These are phyloP conservation scores for Otis tarda DNA, from an alignment of 2,113 vertebrate genomes.

Conservation along the genomic window DNA sequence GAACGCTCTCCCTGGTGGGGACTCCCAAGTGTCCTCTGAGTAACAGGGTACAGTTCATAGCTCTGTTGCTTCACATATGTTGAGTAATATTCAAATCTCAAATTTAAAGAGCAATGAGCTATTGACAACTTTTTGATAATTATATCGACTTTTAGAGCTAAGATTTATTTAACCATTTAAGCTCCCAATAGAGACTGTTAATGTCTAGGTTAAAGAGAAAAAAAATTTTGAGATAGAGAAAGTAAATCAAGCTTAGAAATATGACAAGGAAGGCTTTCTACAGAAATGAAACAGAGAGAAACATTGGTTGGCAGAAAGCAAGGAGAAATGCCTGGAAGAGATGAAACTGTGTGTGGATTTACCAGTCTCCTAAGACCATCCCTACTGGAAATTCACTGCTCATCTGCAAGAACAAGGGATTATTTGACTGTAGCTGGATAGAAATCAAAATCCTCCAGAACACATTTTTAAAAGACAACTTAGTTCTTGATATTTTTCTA, in stretches of 20 bases:
- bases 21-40: background rate
- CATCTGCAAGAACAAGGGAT: constrained; percentile 60
- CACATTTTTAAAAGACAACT: constrained; percentile 39
- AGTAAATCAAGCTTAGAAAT: background rate
- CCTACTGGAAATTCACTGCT: constrained; percentile 72
- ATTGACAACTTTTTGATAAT: background rate
- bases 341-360: constrained; percentile 5
- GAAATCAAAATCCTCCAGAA: constrained; percentile 52
- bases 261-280: background rate
- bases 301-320: background rate
- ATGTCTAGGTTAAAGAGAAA: background rate
- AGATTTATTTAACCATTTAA: background rate
- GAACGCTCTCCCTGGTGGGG: background rate
- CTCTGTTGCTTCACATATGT: background rate
- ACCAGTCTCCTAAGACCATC: background rate
- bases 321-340: constrained; percentile 13
- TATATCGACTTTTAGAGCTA: background rate
- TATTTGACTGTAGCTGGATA: constrained; percentile 64
- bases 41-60: background rate
- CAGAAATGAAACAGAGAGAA: background rate
- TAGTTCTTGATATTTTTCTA: background rate
- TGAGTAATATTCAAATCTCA: background rate
- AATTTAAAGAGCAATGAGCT: background rate
- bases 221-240: background rate
- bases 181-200: background rate